Evolutionary conservation across 1,140 invertebrate species (phyloP).

Genomic region (Bombus pascuorum): DNA sequence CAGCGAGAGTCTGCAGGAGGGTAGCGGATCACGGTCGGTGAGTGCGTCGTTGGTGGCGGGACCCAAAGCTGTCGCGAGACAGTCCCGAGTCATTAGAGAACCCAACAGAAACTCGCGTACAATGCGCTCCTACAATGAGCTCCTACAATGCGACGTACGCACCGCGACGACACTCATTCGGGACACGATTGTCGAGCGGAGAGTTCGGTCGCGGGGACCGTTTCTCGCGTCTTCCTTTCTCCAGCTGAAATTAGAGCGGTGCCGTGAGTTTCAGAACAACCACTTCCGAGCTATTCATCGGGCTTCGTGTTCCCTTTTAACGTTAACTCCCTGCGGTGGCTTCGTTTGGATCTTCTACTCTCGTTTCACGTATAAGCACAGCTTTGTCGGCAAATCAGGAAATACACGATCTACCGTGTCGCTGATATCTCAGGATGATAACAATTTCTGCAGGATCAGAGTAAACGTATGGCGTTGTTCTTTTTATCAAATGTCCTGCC

Average conservation of each 20-base stretch:
- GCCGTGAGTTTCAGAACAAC: background rate
- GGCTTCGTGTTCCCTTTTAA: background rate
- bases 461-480: too few relatives aligned
- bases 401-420: too few relatives aligned
- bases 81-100: constrained; percentile 70
- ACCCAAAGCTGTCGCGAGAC: constrained; percentile 49
- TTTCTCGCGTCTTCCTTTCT: constrained; percentile 1
- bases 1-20: background rate
- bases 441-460: too few relatives aligned
- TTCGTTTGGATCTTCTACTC: background rate
- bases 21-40: constrained; percentile 26
- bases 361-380: background rate
- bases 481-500: background rate
- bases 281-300: background rate
- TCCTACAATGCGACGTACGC: constrained; percentile 30
- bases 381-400: too few relatives aligned
- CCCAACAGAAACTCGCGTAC: constrained; percentile 56
- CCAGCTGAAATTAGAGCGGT: background rate
- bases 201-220: background rate
- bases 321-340: background rate
- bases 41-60: constrained; percentile 26
- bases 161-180: constrained; percentile 35
- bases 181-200: constrained; percentile 20
- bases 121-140: constrained; percentile 65
- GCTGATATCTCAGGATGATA: too few relatives aligned